These are phyloP conservation scores for Decapterus maruadsi DNA, from an alignment of 2,797 vertebrate species.

Conservation along the genomic window DNA sequence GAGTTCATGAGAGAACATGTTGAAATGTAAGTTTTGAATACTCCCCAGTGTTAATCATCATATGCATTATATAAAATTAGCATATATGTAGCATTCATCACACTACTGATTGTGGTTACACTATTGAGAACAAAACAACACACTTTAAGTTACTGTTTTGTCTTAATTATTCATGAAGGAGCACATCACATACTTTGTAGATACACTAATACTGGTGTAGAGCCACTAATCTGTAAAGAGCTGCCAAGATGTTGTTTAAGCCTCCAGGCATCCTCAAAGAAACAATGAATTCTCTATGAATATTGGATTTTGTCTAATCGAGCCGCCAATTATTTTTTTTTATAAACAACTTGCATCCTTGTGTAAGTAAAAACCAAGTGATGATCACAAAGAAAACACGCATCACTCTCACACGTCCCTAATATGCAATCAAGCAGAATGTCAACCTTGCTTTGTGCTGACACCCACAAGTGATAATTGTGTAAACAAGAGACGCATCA, in stretches of 20 bases:
- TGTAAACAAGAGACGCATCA: conserved; percentile 60
- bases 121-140: conserved; percentile 25
- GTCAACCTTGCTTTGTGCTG: conserved; percentile 70
- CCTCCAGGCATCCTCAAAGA: conserved; percentile 50
- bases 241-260: conserved; percentile 52
- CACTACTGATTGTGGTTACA: conserved; percentile 18
- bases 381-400: conserved; percentile 49
- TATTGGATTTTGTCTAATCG: conserved; percentile 59
- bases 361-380: conserved; percentile 60
- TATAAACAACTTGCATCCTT: conserved; percentile 64
- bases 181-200: conserved; percentile 26
- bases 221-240: conserved; percentile 55
- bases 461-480: conserved; percentile 65
- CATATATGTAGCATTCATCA: conserved; percentile 8
- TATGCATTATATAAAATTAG: background rate
- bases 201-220: conserved; percentile 44
- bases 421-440: conserved; percentile 74
- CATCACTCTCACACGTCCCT: conserved; percentile 44
- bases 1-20: too few species aligned
- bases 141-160: conserved; percentile 46
- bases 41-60: too few species aligned
- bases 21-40: too few species aligned
- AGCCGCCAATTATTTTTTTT: conserved; percentile 64
- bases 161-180: conserved; percentile 51
- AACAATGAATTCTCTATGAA: conserved; percentile 65